A percentile compares a stretch with the other conserved stretches of the same genome.
Evolutionary conservation across 2,797 vertebrate genomes (phyloP).

Genomic region (Squalus acanthias): DNA sequence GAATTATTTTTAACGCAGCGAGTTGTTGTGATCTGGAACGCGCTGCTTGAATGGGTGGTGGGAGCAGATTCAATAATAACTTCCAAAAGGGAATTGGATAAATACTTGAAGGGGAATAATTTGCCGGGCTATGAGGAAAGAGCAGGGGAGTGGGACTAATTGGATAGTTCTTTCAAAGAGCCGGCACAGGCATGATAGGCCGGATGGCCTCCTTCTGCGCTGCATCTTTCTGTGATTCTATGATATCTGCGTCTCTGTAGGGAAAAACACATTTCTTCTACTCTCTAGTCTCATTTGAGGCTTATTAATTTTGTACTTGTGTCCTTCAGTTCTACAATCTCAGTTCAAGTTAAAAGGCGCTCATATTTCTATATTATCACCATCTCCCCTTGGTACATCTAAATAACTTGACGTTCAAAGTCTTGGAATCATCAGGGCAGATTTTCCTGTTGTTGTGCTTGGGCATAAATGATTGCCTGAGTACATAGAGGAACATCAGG

Average conservation of each 20-base stretch:
- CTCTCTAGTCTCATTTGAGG: neutral
- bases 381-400: neutral
- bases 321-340: neutral
- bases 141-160: neutral
- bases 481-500: too few relatives aligned
- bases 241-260: neutral
- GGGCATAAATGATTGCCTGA: too few relatives aligned
- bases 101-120: neutral
- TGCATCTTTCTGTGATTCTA: neutral
- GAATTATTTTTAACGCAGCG: neutral
- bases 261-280: too few relatives aligned
- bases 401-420: neutral
- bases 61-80: neutral
- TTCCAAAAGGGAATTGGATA: neutral
- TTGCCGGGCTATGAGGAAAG: neutral
- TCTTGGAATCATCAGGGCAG: neutral
- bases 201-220: neutral
- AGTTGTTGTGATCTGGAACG: neutral
- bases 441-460: neutral
- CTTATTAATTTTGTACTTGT: neutral
- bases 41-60: too few relatives aligned
- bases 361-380: neutral
- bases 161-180: neutral
- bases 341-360: neutral
- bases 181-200: too few relatives aligned